Conservation (phyloP, 1,140 invertebrate species). For the Sycobia sp. region DNA sequence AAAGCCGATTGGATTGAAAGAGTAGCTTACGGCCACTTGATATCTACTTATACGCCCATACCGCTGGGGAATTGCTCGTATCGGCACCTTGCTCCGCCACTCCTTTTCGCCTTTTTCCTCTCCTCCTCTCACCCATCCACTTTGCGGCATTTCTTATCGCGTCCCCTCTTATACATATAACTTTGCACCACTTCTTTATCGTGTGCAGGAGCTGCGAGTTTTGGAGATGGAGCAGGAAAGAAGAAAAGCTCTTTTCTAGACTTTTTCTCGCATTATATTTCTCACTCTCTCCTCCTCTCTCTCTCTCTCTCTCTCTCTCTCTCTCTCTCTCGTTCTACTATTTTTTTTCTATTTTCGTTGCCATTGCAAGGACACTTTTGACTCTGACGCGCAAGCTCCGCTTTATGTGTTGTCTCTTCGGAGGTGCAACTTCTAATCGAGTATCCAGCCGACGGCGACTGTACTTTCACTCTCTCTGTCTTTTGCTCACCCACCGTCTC, state of each 20-base stretch:
- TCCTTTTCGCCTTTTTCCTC: neutral
- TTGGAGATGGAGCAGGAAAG: neutral
- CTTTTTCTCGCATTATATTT: constrained; percentile 7
- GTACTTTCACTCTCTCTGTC: constrained; percentile 1
- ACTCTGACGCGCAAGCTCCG: no score
- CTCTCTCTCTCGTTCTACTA: neutral
- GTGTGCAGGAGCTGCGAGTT: neutral
- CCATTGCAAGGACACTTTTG: constrained; percentile 16
- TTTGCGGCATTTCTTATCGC: constrained; percentile 24
- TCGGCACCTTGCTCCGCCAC: constrained; percentile 13
- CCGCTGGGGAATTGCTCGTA: constrained; percentile 32
- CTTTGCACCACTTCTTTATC: constrained; percentile 4
- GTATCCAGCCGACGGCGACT: constrained; percentile 20
- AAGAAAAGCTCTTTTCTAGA: neutral
- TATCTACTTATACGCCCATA: constrained; percentile 47
- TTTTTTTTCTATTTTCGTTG: constrained; percentile 16
- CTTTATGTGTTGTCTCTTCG: constrained; percentile 2
- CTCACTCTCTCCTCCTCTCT: neutral
- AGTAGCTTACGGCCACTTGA: constrained; percentile 49
- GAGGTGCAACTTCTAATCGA: constrained; percentile 32
- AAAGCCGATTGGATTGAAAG: constrained; percentile 54
- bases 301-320: neutral
- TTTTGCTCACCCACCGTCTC: constrained; percentile 5
- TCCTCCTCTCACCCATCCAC: constrained; percentile 4
- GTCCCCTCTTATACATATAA: neutral